Percentiles rank a stretch among this genome's conserved stretches.
These are phyloP conservation scores for Exephanes ischioxanthus DNA, from an alignment of 2,888 invertebrate genomes.

Conservation along the genomic window DNA sequence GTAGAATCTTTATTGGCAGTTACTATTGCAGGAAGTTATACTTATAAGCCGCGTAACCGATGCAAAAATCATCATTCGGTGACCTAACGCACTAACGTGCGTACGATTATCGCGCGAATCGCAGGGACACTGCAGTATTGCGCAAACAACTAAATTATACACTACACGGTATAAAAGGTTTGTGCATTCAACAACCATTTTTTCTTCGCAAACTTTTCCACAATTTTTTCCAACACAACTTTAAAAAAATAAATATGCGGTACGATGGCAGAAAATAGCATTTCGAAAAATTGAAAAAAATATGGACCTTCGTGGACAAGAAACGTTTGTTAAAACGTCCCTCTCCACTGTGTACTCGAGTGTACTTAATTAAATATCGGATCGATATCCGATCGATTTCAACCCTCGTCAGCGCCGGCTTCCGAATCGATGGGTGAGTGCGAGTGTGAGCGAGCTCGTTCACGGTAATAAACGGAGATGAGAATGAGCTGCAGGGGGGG, in stretches of 20 bases:
- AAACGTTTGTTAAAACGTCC: not conserved
- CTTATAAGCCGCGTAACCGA: not conserved
- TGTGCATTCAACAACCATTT: not conserved
- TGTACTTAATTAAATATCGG: not conserved
- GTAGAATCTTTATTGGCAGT: not conserved
- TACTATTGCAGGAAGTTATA: not conserved
- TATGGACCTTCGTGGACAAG: not conserved
- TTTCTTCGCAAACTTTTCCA: not conserved
- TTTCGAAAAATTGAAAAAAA: too few species aligned
- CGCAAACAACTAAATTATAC: too few species aligned
- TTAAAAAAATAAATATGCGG: too few species aligned
- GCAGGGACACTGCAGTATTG: too few species aligned
- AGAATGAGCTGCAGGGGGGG: slow-evolving; percentile 53
- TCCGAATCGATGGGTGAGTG: slow-evolving; percentile 18
- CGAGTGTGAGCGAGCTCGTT: slow-evolving; percentile 2
- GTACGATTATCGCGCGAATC: not conserved
- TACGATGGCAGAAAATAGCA: too few species aligned
- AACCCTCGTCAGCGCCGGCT: slow-evolving; percentile 48
- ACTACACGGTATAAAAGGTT: too few species aligned
- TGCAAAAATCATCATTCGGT: not conserved
- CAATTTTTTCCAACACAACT: not conserved
- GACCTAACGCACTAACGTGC: not conserved
- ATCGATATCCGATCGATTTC: slow-evolving; percentile 37
- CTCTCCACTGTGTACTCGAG: not conserved
- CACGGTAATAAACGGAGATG: slow-evolving; percentile 55